Conservation (phyloP, 2,797 vertebrate species). For the Vipera ursinii region DNA sequence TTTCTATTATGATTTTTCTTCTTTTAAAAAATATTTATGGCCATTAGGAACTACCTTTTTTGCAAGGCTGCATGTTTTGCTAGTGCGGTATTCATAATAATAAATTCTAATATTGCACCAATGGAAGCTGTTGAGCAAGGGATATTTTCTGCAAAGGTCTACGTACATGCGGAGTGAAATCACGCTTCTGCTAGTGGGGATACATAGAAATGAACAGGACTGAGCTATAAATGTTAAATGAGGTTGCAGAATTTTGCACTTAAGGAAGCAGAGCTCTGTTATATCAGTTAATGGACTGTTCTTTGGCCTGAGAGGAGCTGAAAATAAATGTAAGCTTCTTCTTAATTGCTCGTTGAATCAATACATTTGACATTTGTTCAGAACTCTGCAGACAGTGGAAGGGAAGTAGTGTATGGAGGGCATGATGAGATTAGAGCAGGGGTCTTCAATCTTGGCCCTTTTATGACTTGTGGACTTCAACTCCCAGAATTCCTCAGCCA, state of each 20-base stretch:
- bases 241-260: background rate
- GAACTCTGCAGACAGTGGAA: background rate
- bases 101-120: background rate
- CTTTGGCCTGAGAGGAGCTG: background rate
- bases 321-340: background rate
- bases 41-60: background rate
- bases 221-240: constrained; percentile 17
- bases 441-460: too few species aligned
- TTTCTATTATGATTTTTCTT: background rate
- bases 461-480: too few species aligned
- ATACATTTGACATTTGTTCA: background rate
- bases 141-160: background rate
- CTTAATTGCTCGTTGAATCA: background rate
- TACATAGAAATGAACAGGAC: background rate
- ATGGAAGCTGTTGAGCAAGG: background rate
- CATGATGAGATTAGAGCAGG: background rate
- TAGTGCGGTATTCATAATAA: background rate
- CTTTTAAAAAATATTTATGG: background rate
- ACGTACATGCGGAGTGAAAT: background rate
- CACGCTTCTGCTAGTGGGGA: background rate
- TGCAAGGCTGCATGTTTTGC: background rate
- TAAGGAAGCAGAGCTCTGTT: background rate
- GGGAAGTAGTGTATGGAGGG: background rate
- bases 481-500: too few species aligned
- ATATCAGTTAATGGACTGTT: background rate